Evolutionary conservation across 2,797 vertebrate species (phyloP), one percentile per base, ranked within the genome.

Genomic region (Liparis tanakae): DNA sequence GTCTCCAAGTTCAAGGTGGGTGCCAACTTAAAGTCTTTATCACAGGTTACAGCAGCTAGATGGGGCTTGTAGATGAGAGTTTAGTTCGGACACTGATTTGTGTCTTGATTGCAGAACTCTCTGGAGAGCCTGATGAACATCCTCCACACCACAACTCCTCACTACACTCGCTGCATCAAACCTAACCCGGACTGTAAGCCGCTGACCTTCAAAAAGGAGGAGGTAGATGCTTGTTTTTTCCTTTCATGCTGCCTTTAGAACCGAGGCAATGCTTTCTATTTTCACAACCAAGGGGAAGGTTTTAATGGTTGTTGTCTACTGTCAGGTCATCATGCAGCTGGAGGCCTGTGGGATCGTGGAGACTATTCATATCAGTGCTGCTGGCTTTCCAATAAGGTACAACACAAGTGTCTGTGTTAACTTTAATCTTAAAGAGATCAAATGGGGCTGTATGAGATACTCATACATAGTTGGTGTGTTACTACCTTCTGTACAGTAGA

Each of bases 131-230:
- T 99, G 68, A 96, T 99, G 95, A 95, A 83, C 87, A 95, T 99
- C 73, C 87, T 99, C 53, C 92, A 96, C 43, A 92, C 84, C 70
- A 98, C 98, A 43, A 95, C 96, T 0, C 97, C 98, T 4, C 98
- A 99, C 74, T 99, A 99, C 91, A 96, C 98, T 39, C 95, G 98
- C 68, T 99, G 98, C 88, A 98, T 99, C 92, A 99, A 99, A 87
- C 98, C 98, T 1, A 99, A 99, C 1, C 91, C 95, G 0, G 96
- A 96, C 72, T 96, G 96, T 93, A 93, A 85, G 62, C 96, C 97
- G 0, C 82, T 95, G 83, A 94, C 93, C 68, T 99, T 99, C 79
- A 89, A 88, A 53, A 95, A 83, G 67, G 93, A 97, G 59, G 96
- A 99, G 97, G 98, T 99, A 92, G 87, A 46, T 22, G 1, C 8